Evolutionary conservation across 2,888 invertebrate genomes (phyloP), one percentile per base, ranked within the genome.

Genomic region (Gastracanthus pulcherrimus): DNA sequence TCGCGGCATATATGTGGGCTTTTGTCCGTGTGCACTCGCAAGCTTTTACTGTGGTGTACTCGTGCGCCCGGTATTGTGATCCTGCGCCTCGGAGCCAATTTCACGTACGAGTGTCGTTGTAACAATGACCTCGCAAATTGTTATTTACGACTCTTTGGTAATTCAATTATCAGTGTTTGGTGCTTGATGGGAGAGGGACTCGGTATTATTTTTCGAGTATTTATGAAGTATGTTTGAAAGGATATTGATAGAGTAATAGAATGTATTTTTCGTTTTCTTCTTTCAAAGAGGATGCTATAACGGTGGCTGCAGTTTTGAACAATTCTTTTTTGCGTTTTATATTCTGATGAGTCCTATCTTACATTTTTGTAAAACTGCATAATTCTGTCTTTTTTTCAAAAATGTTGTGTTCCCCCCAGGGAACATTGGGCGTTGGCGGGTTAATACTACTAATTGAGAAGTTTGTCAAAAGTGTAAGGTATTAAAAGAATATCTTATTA

Each of bases 61-160:
- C 45, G 45, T n/a, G n/a, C n/a, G 51, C n/a, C 67, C 45, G 3
- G 67, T 55, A 31, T 75, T 77, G 79, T 69, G 70, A 36, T 66
- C 69, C 26, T 11, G 78, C 62, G 67, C 69, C 48, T 67, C n/a
- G n/a, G n/a, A 69, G 82, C 83, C 81, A 80, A 83, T 85, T 83
- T 85, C 41, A 60, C 69, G 77, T 69, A 19, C 77, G 26, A 69
- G 62, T 55, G 58, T 19, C 29, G 19, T 11, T 55, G 19, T 51
- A 38, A 80, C 74, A 82, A 80, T 77, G 66, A 48, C 41, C 13
- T 29, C 0, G 58, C 41, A 77, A 82, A 80, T 82, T 76, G 48
- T 76, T 82, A 80, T 82, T 82, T 82, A 80, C 80, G 72, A 72
- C 69, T 71, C 72, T 72, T 77, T 80, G 66, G 4, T 82, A 58